These are phyloP conservation scores for Thomomys bottae DNA, from an alignment of 2,113 vertebrate species.

Conservation along the genomic window DNA sequence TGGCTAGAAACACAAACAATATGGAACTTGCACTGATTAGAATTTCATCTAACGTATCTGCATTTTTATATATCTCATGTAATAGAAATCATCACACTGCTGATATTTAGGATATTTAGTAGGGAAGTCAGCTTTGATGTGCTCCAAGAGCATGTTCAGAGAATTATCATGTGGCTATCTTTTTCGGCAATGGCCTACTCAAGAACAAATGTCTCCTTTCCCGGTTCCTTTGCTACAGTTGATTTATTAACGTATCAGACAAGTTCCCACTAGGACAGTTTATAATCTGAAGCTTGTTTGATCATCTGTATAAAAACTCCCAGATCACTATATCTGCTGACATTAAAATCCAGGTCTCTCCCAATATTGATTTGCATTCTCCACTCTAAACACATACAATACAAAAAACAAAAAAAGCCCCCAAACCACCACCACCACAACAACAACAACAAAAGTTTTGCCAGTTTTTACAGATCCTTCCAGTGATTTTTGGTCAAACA, in stretches of 20 bases:
- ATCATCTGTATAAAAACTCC: not conserved
- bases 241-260: not conserved
- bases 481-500: conserved; percentile 65
- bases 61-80: not conserved
- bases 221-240: not conserved
- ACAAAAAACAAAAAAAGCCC: no score
- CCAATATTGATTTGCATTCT: conserved; percentile 53
- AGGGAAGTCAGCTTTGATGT: not conserved
- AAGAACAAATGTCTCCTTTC: not conserved
- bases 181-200: not conserved
- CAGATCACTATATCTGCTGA: conserved; percentile 16
- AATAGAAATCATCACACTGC: not conserved
- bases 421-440: no score
- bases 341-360: conserved; percentile 63
- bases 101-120: not conserved
- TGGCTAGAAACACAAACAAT: not conserved
- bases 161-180: not conserved
- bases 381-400: conserved; percentile 50
- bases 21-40: not conserved
- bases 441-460: conserved; percentile 52
- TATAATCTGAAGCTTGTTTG: conserved; percentile 18
- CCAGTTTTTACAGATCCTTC: conserved; percentile 58
- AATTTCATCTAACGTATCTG: not conserved
- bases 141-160: not conserved
- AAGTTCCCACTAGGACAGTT: not conserved